A percentile compares a stretch with the other conserved stretches of the same genome.
These are phyloP conservation scores for Hyposoter didymator DNA, from an alignment of 2,888 invertebrate genomes.

Conservation along the genomic window DNA sequence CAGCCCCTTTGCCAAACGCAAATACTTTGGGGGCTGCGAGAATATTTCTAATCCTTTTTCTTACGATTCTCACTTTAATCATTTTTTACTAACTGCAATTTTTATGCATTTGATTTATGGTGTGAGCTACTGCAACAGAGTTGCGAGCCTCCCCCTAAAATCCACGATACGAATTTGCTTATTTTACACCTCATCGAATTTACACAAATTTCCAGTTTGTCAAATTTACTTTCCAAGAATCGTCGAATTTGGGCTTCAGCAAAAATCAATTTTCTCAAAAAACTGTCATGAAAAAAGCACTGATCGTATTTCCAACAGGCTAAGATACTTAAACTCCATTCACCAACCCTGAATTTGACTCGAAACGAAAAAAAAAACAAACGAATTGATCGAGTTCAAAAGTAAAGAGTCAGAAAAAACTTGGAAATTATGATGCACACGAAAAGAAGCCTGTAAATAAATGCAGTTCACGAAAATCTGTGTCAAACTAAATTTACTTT, in stretches of 20 bases:
- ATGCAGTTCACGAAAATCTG: constrained; percentile 56
- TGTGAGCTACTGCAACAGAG: background rate
- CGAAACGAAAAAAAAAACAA: background rate
- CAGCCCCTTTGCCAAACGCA: background rate
- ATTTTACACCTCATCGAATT: background rate
- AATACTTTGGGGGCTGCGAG: background rate
- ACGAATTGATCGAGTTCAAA: background rate
- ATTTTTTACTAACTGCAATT: background rate
- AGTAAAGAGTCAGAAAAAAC: background rate
- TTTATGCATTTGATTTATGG: background rate
- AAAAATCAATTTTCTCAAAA: background rate
- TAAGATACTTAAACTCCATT: constrained; percentile 4
- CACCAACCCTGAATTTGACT: background rate
- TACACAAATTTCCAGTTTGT: background rate
- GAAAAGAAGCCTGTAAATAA: constrained; percentile 62
- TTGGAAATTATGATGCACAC: background rate
- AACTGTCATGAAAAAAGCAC: background rate
- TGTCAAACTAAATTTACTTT: constrained; percentile 48
- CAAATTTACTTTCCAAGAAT: background rate
- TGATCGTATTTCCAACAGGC: background rate
- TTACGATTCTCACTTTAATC: constrained; percentile 9
- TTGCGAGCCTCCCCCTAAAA: background rate
- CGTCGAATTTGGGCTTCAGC: background rate
- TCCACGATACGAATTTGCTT: background rate
- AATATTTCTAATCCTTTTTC: constrained; percentile 14